Evolutionary conservation across 2,797 vertebrate species (phyloP).

Genomic region (Tarsius wallacei): DNA sequence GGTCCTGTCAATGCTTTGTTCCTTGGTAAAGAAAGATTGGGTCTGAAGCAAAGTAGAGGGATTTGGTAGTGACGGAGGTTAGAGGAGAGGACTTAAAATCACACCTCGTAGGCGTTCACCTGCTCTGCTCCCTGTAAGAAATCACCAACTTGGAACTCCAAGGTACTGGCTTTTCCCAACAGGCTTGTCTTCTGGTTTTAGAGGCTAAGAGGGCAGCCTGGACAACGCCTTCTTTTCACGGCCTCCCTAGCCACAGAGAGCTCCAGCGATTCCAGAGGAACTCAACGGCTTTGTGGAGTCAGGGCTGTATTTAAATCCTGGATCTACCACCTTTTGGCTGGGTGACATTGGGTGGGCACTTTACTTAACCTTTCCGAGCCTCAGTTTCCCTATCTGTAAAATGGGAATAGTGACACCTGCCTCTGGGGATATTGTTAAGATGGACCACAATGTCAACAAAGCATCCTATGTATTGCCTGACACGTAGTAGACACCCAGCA

Average conservation of each 20-base stretch:
- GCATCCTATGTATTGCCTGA: not conserved
- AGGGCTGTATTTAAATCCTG: not conserved
- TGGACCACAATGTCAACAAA: not conserved
- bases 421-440: not conserved
- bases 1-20: constrained; percentile 19
- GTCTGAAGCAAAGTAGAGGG: not conserved
- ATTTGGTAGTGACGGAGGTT: not conserved
- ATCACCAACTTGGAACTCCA: not conserved
- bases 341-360: not conserved
- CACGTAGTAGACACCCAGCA: fast-evolving
- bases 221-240: too few relatives aligned
- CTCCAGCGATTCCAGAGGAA: not conserved
- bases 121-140: not conserved
- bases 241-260: not conserved
- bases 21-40: not conserved
- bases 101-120: not conserved
- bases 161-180: not conserved
- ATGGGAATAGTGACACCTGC: not conserved
- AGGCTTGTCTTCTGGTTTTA: not conserved
- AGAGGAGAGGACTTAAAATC: not conserved
- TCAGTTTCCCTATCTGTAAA: not conserved
- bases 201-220: not conserved
- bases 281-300: not conserved
- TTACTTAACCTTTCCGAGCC: not conserved
- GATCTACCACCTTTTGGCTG: not conserved